phyloP scores from a whole-genome alignment of 2,113 vertebrate genomes.

The Gymnocephalus cernua region DNA sequence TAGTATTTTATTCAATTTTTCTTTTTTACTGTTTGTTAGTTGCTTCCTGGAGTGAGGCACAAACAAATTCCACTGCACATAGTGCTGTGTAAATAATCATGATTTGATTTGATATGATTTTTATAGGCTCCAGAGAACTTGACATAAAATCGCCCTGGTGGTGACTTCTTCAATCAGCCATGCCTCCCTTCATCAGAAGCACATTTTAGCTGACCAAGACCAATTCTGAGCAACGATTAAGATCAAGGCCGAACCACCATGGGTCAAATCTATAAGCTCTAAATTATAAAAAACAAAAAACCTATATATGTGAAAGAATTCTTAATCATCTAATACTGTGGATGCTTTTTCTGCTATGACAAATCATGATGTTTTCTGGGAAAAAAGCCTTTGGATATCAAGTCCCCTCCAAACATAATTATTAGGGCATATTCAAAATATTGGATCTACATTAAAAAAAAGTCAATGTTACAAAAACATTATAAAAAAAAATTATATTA shows the following conservation, averaged over 20 bases:
- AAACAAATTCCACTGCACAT: neutral
- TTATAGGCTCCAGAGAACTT: neutral
- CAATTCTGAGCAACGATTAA: constrained; percentile 28
- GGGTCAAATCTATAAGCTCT: constrained; percentile 24
- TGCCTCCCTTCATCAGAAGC: constrained; percentile 29
- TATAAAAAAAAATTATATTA: too few relatives aligned
- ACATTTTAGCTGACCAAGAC: constrained; percentile 48
- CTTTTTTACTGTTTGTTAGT: neutral
- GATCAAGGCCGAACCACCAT: constrained; percentile 20
- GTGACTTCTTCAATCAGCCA: constrained; percentile 36
- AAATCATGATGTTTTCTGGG: neutral
- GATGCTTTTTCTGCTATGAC: neutral
- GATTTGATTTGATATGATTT: neutral
- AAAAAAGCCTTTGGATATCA: neutral
- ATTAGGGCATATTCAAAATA: neutral
- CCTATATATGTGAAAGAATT: constrained; percentile 51
- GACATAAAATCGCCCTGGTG: constrained; percentile 8
- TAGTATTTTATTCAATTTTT: neutral
- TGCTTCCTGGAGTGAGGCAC: neutral
- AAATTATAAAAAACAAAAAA: constrained; percentile 33
- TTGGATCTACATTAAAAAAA: neutral
- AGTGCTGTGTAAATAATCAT: neutral
- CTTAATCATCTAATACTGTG: constrained; percentile 23
- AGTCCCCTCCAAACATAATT: neutral
- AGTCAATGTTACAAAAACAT: neutral